These are phyloP conservation scores for Regulus satrapa DNA, from an alignment of 2,113 vertebrate genomes.

Conservation along the genomic window DNA sequence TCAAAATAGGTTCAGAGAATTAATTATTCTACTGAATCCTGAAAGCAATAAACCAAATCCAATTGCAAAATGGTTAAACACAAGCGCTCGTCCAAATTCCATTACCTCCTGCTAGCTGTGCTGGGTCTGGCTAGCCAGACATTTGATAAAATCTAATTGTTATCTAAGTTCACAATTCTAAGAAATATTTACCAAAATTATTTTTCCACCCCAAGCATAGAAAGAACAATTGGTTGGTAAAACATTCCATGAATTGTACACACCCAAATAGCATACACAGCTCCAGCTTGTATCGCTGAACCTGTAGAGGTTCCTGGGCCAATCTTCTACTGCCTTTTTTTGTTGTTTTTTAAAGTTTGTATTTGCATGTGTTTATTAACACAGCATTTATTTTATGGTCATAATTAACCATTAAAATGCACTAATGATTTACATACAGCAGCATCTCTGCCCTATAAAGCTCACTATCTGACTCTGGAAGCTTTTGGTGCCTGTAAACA, in stretches of 20 bases:
- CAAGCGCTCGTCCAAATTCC: not conserved
- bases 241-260: not conserved
- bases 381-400: too few relatives aligned
- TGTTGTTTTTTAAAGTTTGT: not conserved
- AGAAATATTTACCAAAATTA: not conserved
- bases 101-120: not conserved
- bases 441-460: not conserved
- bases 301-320: not conserved
- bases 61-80: not conserved
- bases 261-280: not conserved
- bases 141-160: not conserved
- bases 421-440: not conserved
- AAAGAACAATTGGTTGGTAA: not conserved
- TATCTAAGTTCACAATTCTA: not conserved
- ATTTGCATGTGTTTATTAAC: not conserved
- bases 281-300: not conserved
- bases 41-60: slow-evolving; percentile 6
- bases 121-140: not conserved
- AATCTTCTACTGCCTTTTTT: not conserved
- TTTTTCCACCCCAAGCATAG: not conserved
- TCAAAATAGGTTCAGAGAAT: slow-evolving; percentile 1
- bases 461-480: not conserved
- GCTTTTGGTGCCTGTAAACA: not conserved
- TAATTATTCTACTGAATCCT: not conserved
- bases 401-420: not conserved